phyloP scores from a whole-genome alignment of 2,888 invertebrate genomes.

The Hypena proboscidalis region DNA sequence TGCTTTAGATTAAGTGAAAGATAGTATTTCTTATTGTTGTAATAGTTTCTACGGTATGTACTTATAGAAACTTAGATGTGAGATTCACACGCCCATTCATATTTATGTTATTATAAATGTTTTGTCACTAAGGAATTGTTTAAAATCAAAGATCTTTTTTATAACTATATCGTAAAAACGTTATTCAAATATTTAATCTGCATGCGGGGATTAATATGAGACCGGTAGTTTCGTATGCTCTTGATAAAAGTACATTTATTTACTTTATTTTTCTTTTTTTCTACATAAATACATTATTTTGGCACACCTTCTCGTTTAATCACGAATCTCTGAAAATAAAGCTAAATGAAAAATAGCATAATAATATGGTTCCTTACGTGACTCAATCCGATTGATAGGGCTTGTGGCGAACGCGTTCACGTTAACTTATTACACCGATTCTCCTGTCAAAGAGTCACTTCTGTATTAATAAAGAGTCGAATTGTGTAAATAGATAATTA shows the following conservation, averaged over 20 bases:
- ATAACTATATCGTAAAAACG: too few species aligned
- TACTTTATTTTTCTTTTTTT: too few species aligned
- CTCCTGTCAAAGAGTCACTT: constrained; percentile 52
- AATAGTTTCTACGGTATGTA: constrained; percentile 51
- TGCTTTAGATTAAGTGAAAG: constrained; percentile 60
- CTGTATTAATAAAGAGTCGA: constrained; percentile 53
- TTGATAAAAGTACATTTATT: too few species aligned
- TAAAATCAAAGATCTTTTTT: too few species aligned
- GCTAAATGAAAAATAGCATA: too few species aligned
- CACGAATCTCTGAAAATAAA: too few species aligned
- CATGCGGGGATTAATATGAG: too few species aligned
- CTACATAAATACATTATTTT: not conserved
- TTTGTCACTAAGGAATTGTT: constrained; percentile 17
- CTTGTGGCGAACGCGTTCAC: constrained; percentile 37
- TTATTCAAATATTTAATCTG: too few species aligned
- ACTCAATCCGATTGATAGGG: constrained; percentile 14
- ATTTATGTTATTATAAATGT: constrained; percentile 1
- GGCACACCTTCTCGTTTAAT: too few species aligned
- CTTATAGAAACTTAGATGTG: constrained; percentile 51
- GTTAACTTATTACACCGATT: constrained; percentile 69
- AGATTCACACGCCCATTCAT: constrained; percentile 28
- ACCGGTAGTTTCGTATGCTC: too few species aligned
- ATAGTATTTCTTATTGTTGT: constrained; percentile 71
- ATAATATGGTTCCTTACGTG: too few species aligned
- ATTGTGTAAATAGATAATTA: constrained; percentile 72